Percentiles rank a stretch among this genome's conserved stretches.
Evolutionary conservation across 2,797 vertebrate genomes (phyloP).

Genomic region (Eulemur mongoz): DNA sequence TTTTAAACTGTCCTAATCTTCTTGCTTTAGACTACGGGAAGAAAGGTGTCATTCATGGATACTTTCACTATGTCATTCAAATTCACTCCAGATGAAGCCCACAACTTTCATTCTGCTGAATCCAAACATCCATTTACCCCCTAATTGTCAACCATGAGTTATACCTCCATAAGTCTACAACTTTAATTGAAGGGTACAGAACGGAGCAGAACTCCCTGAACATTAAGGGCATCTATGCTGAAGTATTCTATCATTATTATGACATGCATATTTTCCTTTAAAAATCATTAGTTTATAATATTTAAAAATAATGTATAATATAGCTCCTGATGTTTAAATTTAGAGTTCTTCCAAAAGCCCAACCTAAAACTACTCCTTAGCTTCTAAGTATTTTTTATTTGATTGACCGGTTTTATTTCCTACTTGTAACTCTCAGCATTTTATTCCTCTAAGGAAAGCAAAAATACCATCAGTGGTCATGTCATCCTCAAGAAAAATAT

Average conservation of each 20-base stretch:
- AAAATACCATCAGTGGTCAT: not conserved
- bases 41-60: not conserved
- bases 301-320: conserved; percentile 47
- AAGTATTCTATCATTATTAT: not conserved
- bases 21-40: not conserved
- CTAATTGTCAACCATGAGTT: not conserved
- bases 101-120: conserved; percentile 12
- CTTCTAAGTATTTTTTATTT: not conserved
- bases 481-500: not conserved
- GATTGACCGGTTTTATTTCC: not conserved
- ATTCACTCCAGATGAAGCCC: not conserved
- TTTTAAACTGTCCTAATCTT: not conserved
- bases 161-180: not conserved
- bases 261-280: not conserved
- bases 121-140: not conserved
- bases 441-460: not conserved
- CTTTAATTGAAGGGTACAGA: not conserved
- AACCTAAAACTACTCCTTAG: conserved; percentile 2
- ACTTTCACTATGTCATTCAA: conserved; percentile 24
- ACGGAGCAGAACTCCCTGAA: not conserved
- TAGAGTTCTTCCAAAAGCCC: not conserved
- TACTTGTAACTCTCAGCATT: not conserved
- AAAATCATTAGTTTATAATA: conserved; percentile 44
- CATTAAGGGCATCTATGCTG: not conserved
- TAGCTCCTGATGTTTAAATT: conserved; percentile 27